Base-by-base conservation (phyloP, 2,113 vertebrate species). In the Amphiprion ocellaris region DNA sequence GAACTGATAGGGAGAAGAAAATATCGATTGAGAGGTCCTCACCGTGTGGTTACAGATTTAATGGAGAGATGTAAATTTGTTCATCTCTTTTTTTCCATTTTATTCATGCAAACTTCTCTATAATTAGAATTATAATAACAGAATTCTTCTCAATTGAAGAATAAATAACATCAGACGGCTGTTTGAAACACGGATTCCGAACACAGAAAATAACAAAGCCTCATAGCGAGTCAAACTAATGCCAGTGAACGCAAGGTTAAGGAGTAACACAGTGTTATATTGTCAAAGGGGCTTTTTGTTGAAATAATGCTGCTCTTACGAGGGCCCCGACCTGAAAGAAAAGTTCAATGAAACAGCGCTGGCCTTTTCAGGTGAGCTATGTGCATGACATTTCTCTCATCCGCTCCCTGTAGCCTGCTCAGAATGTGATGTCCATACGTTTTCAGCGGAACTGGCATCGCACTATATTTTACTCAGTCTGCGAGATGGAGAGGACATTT, bases 1-100 rank as follows among this genome's bases (percentile, higher is more conserved):
- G 88, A 94, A 94, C 93, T 89, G 92, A 94, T 92, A 90, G 81
- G 69, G 74, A 90, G 83, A 79, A 89, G 85, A 80, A 87, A 70
- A 56, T 90, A 94, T 94, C 49, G 92, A 94, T 93, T 90, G 84
- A 92, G 82, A 69, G 66, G 80, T 83, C 46, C 64, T 85, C 81
- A 64, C 65, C 6, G 26, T 47, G 77, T 75, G 81, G 72, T 83
- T 44, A 77, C 74, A 68, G 83, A 90, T 93, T 91, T 89, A 91
- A 94, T 89, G 74, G 63, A 90, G 80, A 79, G 77, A 90, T 91
- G 92, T 69, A 68, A 91, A 87, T 90, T 79, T 82, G 73, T 69
- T 89, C 15, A 8, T 88, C 85, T 88, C 85, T 80, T 77, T 59
- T 69, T 74, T 74, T 71, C 10, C 26, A 4, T 55, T 82, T 80